Evolutionary conservation across 2,113 vertebrate genomes (phyloP), one percentile per base, ranked within the genome.

Genomic region (Cryptomyrus ogoouensis): DNA sequence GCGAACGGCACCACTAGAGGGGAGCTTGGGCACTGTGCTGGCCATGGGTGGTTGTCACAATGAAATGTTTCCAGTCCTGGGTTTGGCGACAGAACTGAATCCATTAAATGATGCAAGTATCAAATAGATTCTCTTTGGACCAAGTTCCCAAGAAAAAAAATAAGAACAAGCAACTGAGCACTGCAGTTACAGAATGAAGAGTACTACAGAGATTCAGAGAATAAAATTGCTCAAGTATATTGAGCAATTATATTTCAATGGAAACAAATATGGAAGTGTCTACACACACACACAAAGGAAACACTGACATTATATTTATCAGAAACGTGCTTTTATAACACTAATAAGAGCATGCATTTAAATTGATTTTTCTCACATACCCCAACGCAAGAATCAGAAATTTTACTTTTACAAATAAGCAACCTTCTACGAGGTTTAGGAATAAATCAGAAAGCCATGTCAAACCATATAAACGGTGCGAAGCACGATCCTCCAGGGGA

Each of bases 11-110:
- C 92, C 95, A 39, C 97, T 96, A 42, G 97, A 97, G 46, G 96
- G 96, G 92, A 99, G 94, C 93, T 98, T 98, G 89, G 97, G 94
- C n/a, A 94, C 93, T 80, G 91, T 31, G 88, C 94, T 92, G 88
- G 95, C 92, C 96, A 96, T 88, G 92, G 92, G 93, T 95, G 90
- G 87, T 77, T 77, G 88, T 93, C 90, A 91, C 87, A 91, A 90
- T 46, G 90, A 90, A 89, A 88, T 89, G 91, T 92, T 91, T 12
- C 50, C 53, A 91, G 89, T 62, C 80, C 85, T 88, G 74, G 90
- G 90, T 89, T 91, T 87, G 74, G 39, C 91, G 6, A 88, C 24
- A 50, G 31, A 90, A 31, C 5, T 13, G 21, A 89, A 35, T 56
- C 13, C 24, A 88, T 19, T 15, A 70, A 88, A 5, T 12, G 9